Evolutionary conservation across 2,888 invertebrate species (phyloP), one percentile per base, ranked within the genome.

Genomic region (Agonopterix alstromeriana): DNA sequence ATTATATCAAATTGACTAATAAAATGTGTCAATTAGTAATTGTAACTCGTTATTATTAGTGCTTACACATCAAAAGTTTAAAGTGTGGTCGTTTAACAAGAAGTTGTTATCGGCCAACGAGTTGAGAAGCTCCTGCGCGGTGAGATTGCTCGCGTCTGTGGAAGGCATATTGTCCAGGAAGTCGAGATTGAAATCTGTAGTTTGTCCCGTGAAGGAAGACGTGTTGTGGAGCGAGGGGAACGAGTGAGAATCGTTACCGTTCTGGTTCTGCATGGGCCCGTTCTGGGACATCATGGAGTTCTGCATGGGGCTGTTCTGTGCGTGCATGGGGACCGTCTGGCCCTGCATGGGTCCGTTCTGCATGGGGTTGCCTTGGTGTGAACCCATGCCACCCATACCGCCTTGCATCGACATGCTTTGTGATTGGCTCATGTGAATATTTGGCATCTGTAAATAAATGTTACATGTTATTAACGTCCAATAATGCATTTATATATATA

Each of bases 131-230:
- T 96, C 96, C 75, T 95, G 95, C 51, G 95, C 94, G 63, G 94
- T 93, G 79, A 95, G 93, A 69, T 92, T 93, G 68, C 91, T 91
- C 52, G 94, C 91, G 78, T 96, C 95, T 46, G 91, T 91, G 60
- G 94, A 90, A 49, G 94, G 93, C 77, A 96, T 91, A 83, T 93
- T 94, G 77, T 96, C 96, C 54, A 96, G 90, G 86, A 96, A 95
- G 89, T 96, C 96, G 64, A 96, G 91, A 78, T 92, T 94, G 80
- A 96, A 94, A 82, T 96, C 95, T 8, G 90, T 74, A 54, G 90
- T 77, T 49, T 88, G 85, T 54, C 86, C 89, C 47, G 88, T 74
- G 70, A 83, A 90, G 66, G 87, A 81, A 65, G 89, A 77, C 63
- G 88, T 63, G 54, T 61, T 65, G 54, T 82, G 83, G 48, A 83